phyloP scores from a whole-genome alignment of 2,113 vertebrate species.

The Scomber japonicus region DNA sequence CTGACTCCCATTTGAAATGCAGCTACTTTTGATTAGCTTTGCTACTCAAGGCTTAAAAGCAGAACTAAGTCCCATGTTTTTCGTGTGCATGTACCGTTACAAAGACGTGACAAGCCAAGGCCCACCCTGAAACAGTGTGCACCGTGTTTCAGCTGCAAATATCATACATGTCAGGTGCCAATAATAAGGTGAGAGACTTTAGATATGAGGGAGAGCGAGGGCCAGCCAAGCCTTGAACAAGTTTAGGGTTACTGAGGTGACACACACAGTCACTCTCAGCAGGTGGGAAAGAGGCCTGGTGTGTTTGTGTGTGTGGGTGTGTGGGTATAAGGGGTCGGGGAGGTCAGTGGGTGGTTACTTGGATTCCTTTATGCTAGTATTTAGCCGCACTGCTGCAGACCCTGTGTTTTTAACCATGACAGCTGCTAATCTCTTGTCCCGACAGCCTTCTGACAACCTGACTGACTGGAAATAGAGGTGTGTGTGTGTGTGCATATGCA shows the following conservation, averaged over 20 bases:
- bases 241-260: conserved; percentile 50
- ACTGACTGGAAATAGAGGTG: conserved; percentile 52
- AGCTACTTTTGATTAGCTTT: too few relatives aligned
- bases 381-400: conserved; percentile 51
- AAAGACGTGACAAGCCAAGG: too few relatives aligned
- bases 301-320: conserved; percentile 30
- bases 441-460: conserved; percentile 32
- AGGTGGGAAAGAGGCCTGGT: conserved; percentile 63
- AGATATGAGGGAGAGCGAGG: neutral
- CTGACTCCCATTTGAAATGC: neutral
- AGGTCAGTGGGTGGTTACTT: conserved; percentile 54
- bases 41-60: too few relatives aligned
- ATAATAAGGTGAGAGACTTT: neutral
- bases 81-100: too few relatives aligned
- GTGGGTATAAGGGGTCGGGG: conserved; percentile 35
- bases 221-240: neutral
- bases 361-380: conserved; percentile 68
- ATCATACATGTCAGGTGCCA: neutral
- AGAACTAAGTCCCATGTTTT: too few relatives aligned
- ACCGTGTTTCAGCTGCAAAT: neutral
- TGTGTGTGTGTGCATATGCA: conserved; percentile 25
- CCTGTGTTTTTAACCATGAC: conserved; percentile 68
- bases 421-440: conserved; percentile 68
- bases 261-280: conserved; percentile 31
- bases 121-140: too few relatives aligned